Conservation (phyloP, 2,113 vertebrate species). For the Tursiops truncatus region DNA sequence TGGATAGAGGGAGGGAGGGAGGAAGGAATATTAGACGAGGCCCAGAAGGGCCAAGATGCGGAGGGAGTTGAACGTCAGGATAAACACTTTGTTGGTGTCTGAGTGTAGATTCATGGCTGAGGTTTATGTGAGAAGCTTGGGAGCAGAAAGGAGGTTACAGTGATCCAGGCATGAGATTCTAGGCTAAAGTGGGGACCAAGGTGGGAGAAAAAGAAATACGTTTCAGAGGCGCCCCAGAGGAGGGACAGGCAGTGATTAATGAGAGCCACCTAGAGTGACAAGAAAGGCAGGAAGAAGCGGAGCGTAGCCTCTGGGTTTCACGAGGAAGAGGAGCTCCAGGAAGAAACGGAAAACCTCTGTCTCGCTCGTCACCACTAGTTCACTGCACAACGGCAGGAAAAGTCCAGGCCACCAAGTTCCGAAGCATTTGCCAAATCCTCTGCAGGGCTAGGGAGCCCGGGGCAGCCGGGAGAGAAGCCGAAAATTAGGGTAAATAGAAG, state of each 20-base stretch:
- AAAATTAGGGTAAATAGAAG: neutral
- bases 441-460: neutral
- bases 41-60: neutral
- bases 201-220: neutral
- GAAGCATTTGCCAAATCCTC: neutral
- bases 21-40: neutral
- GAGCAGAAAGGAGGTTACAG: neutral
- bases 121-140: neutral
- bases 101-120: neutral
- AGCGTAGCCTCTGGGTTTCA: neutral
- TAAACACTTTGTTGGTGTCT: neutral
- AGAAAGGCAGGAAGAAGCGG: neutral
- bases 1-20: neutral
- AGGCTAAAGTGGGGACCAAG: neutral
- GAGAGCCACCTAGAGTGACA: neutral
- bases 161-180: neutral
- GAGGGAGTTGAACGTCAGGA: neutral
- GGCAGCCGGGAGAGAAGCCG: neutral
- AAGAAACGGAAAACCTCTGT: neutral
- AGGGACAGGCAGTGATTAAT: neutral
- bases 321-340: neutral
- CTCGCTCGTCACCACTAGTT: neutral
- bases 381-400: neutral
- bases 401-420: neutral
- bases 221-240: neutral